Base-by-base conservation (phyloP, 1,140 invertebrate genomes). In the Ptiloglossa arizonensis region DNA sequence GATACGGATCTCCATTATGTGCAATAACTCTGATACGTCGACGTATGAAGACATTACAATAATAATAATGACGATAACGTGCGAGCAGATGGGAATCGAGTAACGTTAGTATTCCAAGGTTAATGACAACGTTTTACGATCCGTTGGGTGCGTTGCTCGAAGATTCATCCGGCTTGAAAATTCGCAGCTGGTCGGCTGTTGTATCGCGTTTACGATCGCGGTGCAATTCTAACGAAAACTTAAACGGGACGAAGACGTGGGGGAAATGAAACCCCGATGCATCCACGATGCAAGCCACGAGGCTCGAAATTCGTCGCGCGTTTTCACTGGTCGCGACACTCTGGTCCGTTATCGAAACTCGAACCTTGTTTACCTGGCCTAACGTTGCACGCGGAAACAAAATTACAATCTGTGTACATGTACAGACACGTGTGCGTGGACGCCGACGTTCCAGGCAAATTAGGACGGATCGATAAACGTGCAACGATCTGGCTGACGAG, bases 391-490 rank as follows among this genome's bases (percentile, higher is more conserved):
- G 29, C 8, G 44, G n/a, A 60, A 60, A 60, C 56, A 17, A 48
- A 60, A 60, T 59, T 48, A 35, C 56, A 24, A 44, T n/a, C 50
- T 32, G 15, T n/a, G n/a, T n/a, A n/a, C n/a, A n/a, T n/a, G n/a
- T n/a, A n/a, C n/a, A n/a, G n/a, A n/a, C n/a, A n/a, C n/a, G n/a
- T n/a, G n/a, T 52, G 17, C 27, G 3, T 32, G 29, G 15, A 19
- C 48, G 38, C 13, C n/a, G 54, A 59, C 27, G 56, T 60, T 59
- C 48, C 52, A 22, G 32, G 9, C 41, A 71, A 71, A 71, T 71
- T 71, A 50, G 56, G 44, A 32, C 69, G 69, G 29, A 60, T 71
- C 69, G 69, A 71, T 60, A 71, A 46, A 38, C 66, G 22, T 24
- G n/a, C n/a, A 60, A 24, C 15, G 69, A 71, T 60, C 56, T n/a